Percentiles rank a stretch among this genome's conserved stretches.
Conservation (phyloP, 2,888 invertebrate species). For the Latrodectus elegans region DNA sequence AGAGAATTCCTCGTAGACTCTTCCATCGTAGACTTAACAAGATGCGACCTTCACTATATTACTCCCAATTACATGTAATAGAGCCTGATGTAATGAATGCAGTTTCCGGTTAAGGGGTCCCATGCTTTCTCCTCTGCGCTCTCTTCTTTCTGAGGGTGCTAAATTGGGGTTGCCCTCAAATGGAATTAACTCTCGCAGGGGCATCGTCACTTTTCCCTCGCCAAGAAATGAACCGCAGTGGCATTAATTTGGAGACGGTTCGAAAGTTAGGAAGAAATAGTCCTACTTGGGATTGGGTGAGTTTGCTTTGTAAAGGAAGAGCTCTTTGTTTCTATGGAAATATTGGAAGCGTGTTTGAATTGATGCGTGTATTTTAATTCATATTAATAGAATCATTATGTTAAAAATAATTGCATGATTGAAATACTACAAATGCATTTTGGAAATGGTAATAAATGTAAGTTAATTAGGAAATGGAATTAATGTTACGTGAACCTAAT, state of each 20-base stretch:
- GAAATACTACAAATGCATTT: no score
- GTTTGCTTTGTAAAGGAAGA: no score
- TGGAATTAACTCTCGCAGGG: slow-evolving; percentile 36
- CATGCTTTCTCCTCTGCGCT: not conserved
- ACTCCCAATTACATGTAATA: slow-evolving; percentile 53
- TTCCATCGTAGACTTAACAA: slow-evolving; percentile 14
- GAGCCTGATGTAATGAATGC: slow-evolving; percentile 12
- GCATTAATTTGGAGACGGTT: slow-evolving; percentile 26
- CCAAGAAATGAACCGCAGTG: slow-evolving; percentile 25
- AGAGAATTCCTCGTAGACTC: not conserved
- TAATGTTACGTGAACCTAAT: no score
- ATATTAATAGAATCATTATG: no score
- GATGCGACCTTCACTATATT: slow-evolving; percentile 61
- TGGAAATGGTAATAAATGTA: no score
- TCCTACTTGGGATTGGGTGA: no score
- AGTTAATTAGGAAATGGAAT: no score
- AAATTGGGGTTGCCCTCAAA: slow-evolving; percentile 55
- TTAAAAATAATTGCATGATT: no score
- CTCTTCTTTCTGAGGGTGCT: slow-evolving; percentile 1
- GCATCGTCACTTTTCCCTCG: slow-evolving; percentile 18
- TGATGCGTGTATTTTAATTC: no score
- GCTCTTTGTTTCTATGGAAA: no score
- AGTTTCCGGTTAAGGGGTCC: slow-evolving; percentile 23
- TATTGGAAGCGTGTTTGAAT: no score
- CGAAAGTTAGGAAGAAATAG: no score